phyloP scores from a whole-genome alignment of 2,888 invertebrate genomes.

The Balanococcus diminutus region DNA sequence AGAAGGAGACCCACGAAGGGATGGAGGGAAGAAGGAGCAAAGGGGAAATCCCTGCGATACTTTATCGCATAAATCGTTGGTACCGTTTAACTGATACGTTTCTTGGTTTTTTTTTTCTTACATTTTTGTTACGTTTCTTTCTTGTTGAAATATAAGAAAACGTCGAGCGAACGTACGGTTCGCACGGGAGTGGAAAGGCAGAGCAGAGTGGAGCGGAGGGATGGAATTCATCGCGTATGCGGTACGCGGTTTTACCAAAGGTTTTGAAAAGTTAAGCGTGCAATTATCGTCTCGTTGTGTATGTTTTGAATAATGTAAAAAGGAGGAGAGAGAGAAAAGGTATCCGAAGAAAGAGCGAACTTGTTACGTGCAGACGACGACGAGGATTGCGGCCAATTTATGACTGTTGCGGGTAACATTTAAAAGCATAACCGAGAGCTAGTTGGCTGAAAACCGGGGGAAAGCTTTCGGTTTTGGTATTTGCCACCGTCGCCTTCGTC shows the following conservation, averaged over 20 bases:
- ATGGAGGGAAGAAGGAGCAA: too few species aligned
- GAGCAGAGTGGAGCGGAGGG: not conserved
- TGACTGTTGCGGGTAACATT: conserved; percentile 19
- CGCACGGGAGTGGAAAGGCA: not conserved
- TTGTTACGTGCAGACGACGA: conserved; percentile 27
- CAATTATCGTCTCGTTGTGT: conserved; percentile 22
- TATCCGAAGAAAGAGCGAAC: not conserved
- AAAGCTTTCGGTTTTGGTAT: not conserved
- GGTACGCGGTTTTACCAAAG: conserved; percentile 17
- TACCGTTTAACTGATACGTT: not conserved
- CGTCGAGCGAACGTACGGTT: not conserved
- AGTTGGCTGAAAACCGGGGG: not conserved
- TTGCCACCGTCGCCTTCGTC: not conserved
- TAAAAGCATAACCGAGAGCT: not conserved
- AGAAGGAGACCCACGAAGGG: too few species aligned
- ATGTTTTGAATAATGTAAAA: conserved; percentile 26
- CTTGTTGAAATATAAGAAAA: too few species aligned
- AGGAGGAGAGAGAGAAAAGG: not conserved
- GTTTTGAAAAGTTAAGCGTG: conserved; percentile 19
- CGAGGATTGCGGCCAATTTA: conserved; percentile 8
- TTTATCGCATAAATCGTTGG: not conserved
- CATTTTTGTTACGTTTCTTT: not conserved
- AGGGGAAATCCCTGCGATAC: not conserved
- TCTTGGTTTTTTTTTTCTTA: too few species aligned
- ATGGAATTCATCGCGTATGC: conserved; percentile 19